Conservation (phyloP, 2,888 invertebrate species). For the Dryococelus australis region DNA sequence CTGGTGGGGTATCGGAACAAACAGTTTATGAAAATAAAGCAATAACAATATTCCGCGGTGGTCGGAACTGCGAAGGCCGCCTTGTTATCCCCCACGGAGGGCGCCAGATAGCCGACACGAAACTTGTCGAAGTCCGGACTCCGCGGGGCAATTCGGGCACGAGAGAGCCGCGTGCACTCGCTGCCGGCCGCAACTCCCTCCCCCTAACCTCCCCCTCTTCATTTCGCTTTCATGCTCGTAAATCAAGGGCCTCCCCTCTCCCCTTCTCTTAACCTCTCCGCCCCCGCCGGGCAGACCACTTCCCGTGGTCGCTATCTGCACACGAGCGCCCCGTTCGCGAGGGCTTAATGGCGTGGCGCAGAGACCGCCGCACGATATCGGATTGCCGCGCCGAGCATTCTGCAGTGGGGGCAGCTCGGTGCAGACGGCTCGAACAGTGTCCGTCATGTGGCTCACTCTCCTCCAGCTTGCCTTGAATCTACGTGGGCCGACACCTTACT, state of each 20-base stretch:
- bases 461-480: too few species aligned
- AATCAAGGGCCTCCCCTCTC: not conserved
- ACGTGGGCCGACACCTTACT: too few species aligned
- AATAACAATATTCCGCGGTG: conserved; percentile 2
- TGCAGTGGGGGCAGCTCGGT: too few species aligned
- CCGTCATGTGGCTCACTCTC: too few species aligned
- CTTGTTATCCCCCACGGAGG: not conserved
- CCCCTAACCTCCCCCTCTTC: not conserved
- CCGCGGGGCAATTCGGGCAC: not conserved
- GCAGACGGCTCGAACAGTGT: too few species aligned
- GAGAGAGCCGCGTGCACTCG: not conserved
- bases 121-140: not conserved
- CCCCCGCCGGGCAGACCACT: not conserved
- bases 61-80: not conserved
- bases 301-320: conserved; percentile 16
- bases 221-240: not conserved
- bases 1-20: not conserved
- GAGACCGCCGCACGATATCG: not conserved
- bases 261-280: not conserved
- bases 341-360: not conserved
- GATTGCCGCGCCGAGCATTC: not conserved
- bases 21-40: conserved; percentile 16
- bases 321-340: not conserved
- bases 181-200: too few species aligned
- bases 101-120: conserved; percentile 4